Evolutionary conservation across 2,797 vertebrate species (phyloP).

Genomic region (Staurois parvus): DNA sequence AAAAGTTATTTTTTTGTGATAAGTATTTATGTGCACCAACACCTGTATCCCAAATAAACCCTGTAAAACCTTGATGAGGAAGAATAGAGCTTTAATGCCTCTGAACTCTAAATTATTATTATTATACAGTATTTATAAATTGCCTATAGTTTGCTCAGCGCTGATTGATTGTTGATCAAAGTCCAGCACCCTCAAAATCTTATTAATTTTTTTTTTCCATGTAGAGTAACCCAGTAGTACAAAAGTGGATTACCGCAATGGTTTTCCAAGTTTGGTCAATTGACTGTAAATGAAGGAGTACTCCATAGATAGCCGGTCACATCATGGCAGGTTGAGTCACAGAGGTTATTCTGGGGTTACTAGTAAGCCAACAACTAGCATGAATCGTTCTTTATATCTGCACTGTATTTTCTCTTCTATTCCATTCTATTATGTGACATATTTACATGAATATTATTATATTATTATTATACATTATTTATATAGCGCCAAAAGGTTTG

Average conservation of each 20-base stretch:
- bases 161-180: too few relatives aligned
- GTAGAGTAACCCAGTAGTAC: neutral
- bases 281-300: neutral
- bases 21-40: too few relatives aligned
- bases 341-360: slow-evolving; percentile 16
- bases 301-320: slow-evolving; percentile 14
- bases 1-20: too few relatives aligned
- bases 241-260: neutral
- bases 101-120: neutral
- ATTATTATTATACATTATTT: too few relatives aligned
- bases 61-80: too few relatives aligned
- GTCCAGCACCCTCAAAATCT: neutral
- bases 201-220: neutral
- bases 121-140: too few relatives aligned
- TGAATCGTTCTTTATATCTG: neutral
- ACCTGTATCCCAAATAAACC: too few relatives aligned
- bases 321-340: slow-evolving; percentile 15
- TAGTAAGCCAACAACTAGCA: neutral
- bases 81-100: neutral
- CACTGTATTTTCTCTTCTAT: neutral
- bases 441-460: too few relatives aligned
- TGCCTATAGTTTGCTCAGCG: too few relatives aligned
- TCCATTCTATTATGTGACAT: neutral
- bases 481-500: too few relatives aligned
- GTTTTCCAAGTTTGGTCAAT: slow-evolving; percentile 3